Conservation (phyloP, 2,797 vertebrate species). For the Pantherophis alleghaniensis region DNA sequence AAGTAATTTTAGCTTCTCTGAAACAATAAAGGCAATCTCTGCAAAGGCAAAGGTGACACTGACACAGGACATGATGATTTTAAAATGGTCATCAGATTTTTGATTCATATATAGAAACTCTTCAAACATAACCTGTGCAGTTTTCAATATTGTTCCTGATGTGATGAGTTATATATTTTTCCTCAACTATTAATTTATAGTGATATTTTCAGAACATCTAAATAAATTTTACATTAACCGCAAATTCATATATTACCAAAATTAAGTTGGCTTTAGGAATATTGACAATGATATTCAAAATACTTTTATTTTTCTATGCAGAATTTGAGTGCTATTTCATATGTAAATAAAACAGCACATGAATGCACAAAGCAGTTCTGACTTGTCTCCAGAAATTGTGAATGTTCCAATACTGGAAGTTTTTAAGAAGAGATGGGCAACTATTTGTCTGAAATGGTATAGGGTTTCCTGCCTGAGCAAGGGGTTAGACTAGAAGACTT, state of each 20-base stretch:
- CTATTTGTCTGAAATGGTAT: too few relatives aligned
- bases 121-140: background rate
- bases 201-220: background rate
- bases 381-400: too few relatives aligned
- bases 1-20: constrained; percentile 45
- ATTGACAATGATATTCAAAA: background rate
- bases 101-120: background rate
- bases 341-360: background rate
- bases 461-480: too few relatives aligned
- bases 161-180: background rate
- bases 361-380: background rate
- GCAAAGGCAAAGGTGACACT: background rate
- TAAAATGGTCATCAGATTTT: background rate
- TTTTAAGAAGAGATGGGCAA: too few relatives aligned
- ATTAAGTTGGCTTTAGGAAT: background rate
- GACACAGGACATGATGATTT: background rate
- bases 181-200: background rate
- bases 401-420: too few relatives aligned
- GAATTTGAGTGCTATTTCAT: background rate
- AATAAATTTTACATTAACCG: background rate
- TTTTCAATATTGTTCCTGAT: background rate
- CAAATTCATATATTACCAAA: background rate
- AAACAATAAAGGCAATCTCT: constrained; percentile 5
- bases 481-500: too few relatives aligned
- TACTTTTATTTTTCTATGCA: background rate